Conservation (phyloP, 2,888 invertebrate species). For the Dorcus parallelipipedus region DNA sequence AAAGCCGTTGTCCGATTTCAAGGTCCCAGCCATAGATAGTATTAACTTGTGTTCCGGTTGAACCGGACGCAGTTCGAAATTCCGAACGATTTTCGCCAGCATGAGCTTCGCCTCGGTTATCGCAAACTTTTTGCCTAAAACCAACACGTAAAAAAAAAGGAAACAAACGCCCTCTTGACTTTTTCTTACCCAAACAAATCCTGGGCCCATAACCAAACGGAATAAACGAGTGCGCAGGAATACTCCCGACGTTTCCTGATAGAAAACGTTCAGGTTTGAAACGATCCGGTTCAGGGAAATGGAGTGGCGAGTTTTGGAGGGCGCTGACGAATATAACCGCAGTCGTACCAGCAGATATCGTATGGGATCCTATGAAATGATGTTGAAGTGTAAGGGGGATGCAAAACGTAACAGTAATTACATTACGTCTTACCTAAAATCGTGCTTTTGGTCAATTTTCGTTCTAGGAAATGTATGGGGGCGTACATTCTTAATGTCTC, state of each 20-base stretch:
- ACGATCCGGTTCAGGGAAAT: conserved; percentile 17
- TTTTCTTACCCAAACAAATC: conserved; percentile 1
- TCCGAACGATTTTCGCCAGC: background rate
- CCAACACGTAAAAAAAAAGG: too few species aligned
- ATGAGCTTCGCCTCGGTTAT: background rate
- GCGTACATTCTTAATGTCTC: conserved; percentile 22
- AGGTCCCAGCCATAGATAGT: conserved; percentile 1
- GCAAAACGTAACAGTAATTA: too few species aligned
- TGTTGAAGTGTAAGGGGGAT: too few species aligned
- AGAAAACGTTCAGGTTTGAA: conserved; percentile 23
- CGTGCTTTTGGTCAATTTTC: conserved; percentile 7
- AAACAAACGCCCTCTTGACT: too few species aligned
- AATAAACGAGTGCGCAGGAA: background rate
- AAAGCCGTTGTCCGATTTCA: conserved; percentile 15
- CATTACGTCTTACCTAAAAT: conserved; percentile 5
- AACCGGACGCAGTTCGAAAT: conserved; percentile 8
- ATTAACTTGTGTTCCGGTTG: conserved; percentile 5
- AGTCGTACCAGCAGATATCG: background rate
- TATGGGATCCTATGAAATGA: background rate
- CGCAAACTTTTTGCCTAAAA: conserved; percentile 1
- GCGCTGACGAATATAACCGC: background rate
- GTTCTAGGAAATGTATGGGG: conserved; percentile 15
- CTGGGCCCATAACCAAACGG: background rate
- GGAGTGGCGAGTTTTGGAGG: conserved; percentile 1
- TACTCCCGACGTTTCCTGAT: conserved; percentile 8